phyloP scores from a whole-genome alignment of 2,113 vertebrate species.

The Eudyptes chrysolophus region DNA sequence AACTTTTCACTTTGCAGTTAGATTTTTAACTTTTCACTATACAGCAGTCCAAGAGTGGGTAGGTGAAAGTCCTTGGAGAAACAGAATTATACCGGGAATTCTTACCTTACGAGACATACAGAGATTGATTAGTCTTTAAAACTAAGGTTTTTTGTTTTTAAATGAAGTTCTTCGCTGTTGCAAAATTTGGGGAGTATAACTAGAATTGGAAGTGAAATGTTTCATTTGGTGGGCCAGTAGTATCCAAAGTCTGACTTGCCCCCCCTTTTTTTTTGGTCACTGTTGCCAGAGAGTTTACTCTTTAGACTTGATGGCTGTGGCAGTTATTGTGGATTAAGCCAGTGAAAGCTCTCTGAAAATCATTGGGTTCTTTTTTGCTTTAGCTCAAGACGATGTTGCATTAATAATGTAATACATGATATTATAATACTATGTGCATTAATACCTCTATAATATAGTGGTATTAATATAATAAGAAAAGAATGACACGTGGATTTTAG shows the following conservation, averaged over 20 bases:
- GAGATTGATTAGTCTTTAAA: background rate
- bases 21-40: background rate
- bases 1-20: background rate
- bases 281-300: background rate
- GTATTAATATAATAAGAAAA: background rate
- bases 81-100: background rate
- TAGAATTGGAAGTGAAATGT: background rate
- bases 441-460: background rate
- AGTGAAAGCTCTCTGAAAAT: background rate
- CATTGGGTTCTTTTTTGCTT: background rate
- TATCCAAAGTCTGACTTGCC: background rate
- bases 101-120: background rate
- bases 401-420: background rate
- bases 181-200: background rate
- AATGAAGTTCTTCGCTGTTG: background rate
- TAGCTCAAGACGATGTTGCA: background rate
- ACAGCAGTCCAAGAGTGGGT: background rate
- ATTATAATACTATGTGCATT: background rate
- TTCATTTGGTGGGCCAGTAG: background rate
- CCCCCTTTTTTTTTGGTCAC: no score
- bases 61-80: background rate
- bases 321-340: background rate
- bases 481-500: background rate
- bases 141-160: background rate
- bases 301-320: background rate